A percentile compares a stretch with the other conserved stretches of the same genome.
These are phyloP conservation scores for Spinus pinus DNA, from an alignment of 2,797 vertebrate species.

Conservation along the genomic window DNA sequence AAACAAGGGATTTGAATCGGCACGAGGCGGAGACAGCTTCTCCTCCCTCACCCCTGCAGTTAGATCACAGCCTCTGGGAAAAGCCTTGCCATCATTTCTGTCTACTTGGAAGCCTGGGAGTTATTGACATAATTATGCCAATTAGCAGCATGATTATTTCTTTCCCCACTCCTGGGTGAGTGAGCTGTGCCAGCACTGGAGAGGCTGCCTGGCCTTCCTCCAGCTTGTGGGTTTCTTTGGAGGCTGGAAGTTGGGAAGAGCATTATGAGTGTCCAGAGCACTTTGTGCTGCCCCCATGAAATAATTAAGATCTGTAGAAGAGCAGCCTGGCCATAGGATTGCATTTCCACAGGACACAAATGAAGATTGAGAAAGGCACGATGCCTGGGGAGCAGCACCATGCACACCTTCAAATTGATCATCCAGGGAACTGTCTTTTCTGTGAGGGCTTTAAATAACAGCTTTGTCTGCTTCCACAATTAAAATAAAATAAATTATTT, in stretches of 20 bases:
- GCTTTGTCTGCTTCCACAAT: not conserved
- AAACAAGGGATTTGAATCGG: not conserved
- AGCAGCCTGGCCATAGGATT: not conserved
- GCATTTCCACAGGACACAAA: not conserved
- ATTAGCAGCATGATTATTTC: constrained; percentile 31
- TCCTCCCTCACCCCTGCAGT: accelerated
- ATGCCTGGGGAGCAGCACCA: not conserved
- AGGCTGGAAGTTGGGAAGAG: not conserved
- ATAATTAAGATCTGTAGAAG: not conserved
- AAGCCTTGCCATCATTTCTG: not conserved
- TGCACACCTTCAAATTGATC: not conserved
- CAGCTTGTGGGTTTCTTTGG: not conserved
- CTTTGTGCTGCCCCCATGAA: not conserved
- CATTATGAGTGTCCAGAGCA: not conserved
- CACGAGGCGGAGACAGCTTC: accelerated
- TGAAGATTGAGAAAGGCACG: accelerated
- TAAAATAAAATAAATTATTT: not conserved
- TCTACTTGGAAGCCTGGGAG: not conserved
- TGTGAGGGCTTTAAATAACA: not conserved
- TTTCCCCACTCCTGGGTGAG: not conserved
- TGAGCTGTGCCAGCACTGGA: not conserved
- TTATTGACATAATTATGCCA: constrained; percentile 53
- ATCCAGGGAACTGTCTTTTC: not conserved
- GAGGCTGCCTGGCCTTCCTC: constrained; percentile 21
- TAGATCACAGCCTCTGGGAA: not conserved